Percentiles rank a stretch among this genome's conserved stretches.
These are phyloP conservation scores for Andrena haemorrhoa DNA, from an alignment of 2,888 invertebrate genomes.

Conservation along the genomic window DNA sequence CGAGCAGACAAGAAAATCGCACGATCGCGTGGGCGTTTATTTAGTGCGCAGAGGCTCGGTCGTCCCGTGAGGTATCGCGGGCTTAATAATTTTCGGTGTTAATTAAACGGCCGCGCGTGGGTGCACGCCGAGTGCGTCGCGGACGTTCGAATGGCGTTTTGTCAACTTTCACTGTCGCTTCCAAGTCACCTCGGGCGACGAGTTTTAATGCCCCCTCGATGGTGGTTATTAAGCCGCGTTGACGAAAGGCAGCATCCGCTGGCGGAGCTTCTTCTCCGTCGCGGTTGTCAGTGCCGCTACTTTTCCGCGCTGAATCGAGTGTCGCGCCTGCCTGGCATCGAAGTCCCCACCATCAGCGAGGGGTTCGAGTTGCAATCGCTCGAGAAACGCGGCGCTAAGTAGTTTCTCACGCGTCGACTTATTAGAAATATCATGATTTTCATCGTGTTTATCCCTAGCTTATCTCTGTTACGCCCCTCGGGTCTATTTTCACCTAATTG, in stretches of 20 bases:
- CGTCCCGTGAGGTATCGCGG: slow-evolving; percentile 46
- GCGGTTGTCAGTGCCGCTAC: neutral
- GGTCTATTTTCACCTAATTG: too few species aligned
- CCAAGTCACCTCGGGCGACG: slow-evolving; percentile 34
- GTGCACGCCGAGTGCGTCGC: slow-evolving; percentile 58
- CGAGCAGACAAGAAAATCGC: slow-evolving; percentile 48
- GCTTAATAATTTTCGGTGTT: slow-evolving; percentile 71
- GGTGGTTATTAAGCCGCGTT: slow-evolving; percentile 60
- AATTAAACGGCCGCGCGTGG: slow-evolving; percentile 72
- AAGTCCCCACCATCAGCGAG: slow-evolving; percentile 21
- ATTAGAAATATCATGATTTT: too few species aligned
- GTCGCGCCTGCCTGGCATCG: slow-evolving; percentile 28
- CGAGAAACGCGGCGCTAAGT: neutral
- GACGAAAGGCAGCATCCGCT: slow-evolving; percentile 47
- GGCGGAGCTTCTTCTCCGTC: slow-evolving; percentile 42
- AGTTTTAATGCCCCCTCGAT: slow-evolving; percentile 43
- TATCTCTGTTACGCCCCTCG: too few species aligned
- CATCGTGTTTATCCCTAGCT: too few species aligned
- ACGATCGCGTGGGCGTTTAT: slow-evolving; percentile 64
- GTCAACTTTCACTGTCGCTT: slow-evolving; percentile 71
- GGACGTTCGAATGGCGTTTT: slow-evolving; percentile 60
- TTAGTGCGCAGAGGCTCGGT: slow-evolving; percentile 55
- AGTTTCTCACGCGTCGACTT: too few species aligned
- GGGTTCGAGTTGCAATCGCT: neutral
- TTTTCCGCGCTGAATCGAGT: slow-evolving; percentile 17